Evolutionary conservation across 2,797 vertebrate genomes (phyloP).

Genomic region (Muscicapa comitata): DNA sequence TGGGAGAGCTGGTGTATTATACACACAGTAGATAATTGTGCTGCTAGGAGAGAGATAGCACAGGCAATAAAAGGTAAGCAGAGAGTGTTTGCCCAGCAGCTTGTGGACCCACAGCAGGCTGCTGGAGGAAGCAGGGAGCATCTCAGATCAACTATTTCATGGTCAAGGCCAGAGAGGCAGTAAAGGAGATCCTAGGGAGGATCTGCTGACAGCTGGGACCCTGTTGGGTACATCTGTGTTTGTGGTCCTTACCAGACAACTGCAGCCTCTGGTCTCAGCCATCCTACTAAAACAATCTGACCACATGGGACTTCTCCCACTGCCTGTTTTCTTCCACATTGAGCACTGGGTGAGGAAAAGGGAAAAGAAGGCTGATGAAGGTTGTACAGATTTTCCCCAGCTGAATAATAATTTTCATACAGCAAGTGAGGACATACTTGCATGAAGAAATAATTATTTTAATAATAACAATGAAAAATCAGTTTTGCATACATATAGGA

Average conservation of each 20-base stretch:
- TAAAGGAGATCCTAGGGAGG: not conserved
- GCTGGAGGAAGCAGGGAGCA: not conserved
- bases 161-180: not conserved
- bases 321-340: not conserved
- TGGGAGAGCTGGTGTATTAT: not conserved
- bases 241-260: not conserved
- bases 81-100: not conserved
- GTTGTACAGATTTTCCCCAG: not conserved
- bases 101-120: not conserved
- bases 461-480: not conserved
- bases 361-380: not conserved
- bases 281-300: not conserved
- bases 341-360: not conserved
- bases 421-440: not conserved
- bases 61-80: not conserved
- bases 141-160: not conserved
- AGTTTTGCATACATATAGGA: not conserved
- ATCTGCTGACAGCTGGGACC: not conserved
- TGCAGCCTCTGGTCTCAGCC: not conserved
- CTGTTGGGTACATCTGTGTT: not conserved
- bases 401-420: not conserved
- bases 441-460: not conserved
- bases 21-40: not conserved
- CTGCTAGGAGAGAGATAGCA: not conserved
- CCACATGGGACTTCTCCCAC: fast-evolving